Percentiles rank a stretch among this genome's conserved stretches.
Evolutionary conservation across 2,113 vertebrate species (phyloP).

Genomic region (Clarias batrachus): DNA sequence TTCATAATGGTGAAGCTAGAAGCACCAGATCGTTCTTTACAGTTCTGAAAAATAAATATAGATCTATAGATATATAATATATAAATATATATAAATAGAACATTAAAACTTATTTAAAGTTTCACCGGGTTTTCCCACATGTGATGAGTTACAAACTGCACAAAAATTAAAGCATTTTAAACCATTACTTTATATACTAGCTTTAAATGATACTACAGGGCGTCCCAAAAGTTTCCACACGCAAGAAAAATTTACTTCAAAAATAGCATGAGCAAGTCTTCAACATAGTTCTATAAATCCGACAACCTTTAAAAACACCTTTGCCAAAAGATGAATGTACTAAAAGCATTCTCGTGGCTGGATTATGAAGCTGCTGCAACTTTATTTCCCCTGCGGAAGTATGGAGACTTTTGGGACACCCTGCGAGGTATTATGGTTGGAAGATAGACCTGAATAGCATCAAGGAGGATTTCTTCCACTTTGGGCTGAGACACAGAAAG

Average conservation of each 20-base stretch:
- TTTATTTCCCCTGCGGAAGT: no score
- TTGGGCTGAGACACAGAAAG: constrained; percentile 86
- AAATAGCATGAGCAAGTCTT: no score
- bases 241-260: no score
- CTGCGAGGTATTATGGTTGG: not conserved
- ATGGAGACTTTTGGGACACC: no score
- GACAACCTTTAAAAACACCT: no score
- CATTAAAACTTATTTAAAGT: not conserved
- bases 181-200: not conserved
- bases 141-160: not conserved
- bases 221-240: no score
- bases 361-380: no score
- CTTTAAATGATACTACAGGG: not conserved
- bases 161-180: not conserved
- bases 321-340: no score
- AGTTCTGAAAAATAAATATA: constrained; percentile 75
- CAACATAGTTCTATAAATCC: no score
- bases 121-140: not conserved
- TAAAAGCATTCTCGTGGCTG: no score
- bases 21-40: constrained; percentile 84
- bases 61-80: no score
- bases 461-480: constrained; percentile 90
- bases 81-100: no score
- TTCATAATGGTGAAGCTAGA: constrained; percentile 90
- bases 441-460: constrained; percentile 84